These are phyloP conservation scores for Altica lythri DNA, from an alignment of 2,888 invertebrate species.

Conservation along the genomic window DNA sequence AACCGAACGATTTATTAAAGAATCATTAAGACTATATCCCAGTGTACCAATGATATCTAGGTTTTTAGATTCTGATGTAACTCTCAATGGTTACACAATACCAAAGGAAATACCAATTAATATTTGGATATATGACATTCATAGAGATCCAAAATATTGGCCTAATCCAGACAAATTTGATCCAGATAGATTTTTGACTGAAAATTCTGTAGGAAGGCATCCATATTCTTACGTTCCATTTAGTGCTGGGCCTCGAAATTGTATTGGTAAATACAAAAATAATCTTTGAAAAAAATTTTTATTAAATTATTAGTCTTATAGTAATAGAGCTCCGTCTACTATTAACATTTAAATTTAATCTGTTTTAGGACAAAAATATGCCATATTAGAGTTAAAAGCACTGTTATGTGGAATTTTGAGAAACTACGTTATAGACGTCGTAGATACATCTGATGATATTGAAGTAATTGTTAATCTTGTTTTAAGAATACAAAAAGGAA, in stretches of 20 bases:
- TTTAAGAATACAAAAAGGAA: slow-evolving; percentile 56
- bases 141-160: too few species aligned
- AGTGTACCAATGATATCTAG: slow-evolving; percentile 53
- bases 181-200: slow-evolving; percentile 72
- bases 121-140: slow-evolving; percentile 66
- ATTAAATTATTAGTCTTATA: too few species aligned
- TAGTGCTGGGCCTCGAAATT: too few species aligned
- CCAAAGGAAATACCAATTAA: slow-evolving; percentile 61
- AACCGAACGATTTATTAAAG: slow-evolving; percentile 54
- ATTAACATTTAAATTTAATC: not conserved
- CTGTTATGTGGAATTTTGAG: slow-evolving; percentile 62
- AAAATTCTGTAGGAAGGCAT: slow-evolving; percentile 62
- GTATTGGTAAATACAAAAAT: too few species aligned
- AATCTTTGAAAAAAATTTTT: too few species aligned
- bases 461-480: slow-evolving; percentile 59
- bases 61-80: slow-evolving; percentile 41
- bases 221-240: slow-evolving; percentile 70
- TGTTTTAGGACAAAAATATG: slow-evolving; percentile 68
- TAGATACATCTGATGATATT: slow-evolving; percentile 58
- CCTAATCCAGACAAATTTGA: too few species aligned
- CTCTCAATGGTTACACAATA: slow-evolving; percentile 50
- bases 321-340: not conserved
- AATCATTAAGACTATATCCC: slow-evolving; percentile 52
- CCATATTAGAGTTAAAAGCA: slow-evolving; percentile 68
- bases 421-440: slow-evolving; percentile 60